These are phyloP conservation scores for Apodemia mormo DNA, from an alignment of 2,888 invertebrate species.

Conservation along the genomic window DNA sequence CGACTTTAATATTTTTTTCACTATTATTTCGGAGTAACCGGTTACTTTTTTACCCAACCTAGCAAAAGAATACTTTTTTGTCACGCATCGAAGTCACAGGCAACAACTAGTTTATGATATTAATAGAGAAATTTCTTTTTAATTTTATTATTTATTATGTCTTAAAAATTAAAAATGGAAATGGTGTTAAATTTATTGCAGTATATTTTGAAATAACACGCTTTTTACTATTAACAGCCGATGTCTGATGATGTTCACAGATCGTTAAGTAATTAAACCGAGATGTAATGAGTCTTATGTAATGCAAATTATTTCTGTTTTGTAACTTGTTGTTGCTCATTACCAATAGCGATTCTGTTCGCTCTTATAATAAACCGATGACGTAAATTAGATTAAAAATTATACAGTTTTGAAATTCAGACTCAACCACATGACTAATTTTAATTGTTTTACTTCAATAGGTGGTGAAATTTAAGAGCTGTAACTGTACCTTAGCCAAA, in stretches of 20 bases:
- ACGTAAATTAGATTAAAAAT: not conserved
- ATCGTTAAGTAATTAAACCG: not conserved
- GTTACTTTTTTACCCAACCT: no score
- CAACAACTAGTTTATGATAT: no score
- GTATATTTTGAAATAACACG: no score
- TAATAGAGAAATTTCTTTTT: no score
- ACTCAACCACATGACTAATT: not conserved
- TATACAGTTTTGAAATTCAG: not conserved
- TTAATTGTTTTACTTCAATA: not conserved
- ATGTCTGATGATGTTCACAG: not conserved
- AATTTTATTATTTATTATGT: no score
- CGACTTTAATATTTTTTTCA: no score
- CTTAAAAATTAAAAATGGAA: no score
- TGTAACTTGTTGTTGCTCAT: not conserved
- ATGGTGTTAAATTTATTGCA: no score
- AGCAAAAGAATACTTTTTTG: no score
- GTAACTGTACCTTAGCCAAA: not conserved
- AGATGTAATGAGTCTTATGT: not conserved
- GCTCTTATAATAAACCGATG: not conserved
- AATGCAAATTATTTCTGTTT: slow-evolving; percentile 1
- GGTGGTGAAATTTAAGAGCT: not conserved
- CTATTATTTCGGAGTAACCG: no score
- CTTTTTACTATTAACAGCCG: no score
- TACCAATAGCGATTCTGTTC: not conserved
- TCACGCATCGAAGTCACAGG: no score